Base-by-base conservation (phyloP, 2,797 vertebrate genomes). In the Aratinga solstitialis region DNA sequence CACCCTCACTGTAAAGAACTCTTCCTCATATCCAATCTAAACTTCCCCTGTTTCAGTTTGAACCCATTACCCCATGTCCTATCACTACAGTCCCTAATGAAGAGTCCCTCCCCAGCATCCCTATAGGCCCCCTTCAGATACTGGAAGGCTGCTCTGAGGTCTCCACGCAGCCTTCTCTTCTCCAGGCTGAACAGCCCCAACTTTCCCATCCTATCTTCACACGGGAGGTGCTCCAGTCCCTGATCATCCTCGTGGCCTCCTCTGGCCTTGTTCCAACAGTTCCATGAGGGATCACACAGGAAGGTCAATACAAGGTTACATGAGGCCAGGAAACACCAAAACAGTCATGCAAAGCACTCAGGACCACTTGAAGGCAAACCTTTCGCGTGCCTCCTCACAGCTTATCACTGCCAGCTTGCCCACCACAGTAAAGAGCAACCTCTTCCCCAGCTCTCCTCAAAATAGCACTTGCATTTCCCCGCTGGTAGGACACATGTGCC, bases 321-420 rank as follows among this genome's bases (percentile, higher is more conserved):
- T 2, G n/a, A 74, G 77, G 9, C 29, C 8, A 6, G 42, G 16
- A 38, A 59, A 18, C 34, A 18, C 42, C 65, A 8, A 51, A 38
- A n/a, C 42, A 10, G 10, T 0, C 8, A 10, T 0, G 24, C 17
- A 32, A 11, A 87, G 38, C 2, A 18, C 42, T 42, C 0, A 2
- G 56, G 43, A 63, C n/a, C 65, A 1, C 45, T 13, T 15, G 19
- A 51, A 20, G n/a, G 14, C 29, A 32, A 67, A 4, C 7, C 14
- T 16, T 4, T 51, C 22, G 1, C 0, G 17, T 2, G 18, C 54
- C 63, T 66, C 80, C 93, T n/a, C 7, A 26, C 27, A 65, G 38
- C 56, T 85, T 48, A 62, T 56, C 89, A 5, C 51, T 32, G 42
- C 67, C 80, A 56, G 84, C 71, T 30, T 26, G 76, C 50, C 83